Evolutionary conservation across 2,797 vertebrate species (phyloP), one percentile per base, ranked within the genome.

Genomic region (Manis pentadactyla): DNA sequence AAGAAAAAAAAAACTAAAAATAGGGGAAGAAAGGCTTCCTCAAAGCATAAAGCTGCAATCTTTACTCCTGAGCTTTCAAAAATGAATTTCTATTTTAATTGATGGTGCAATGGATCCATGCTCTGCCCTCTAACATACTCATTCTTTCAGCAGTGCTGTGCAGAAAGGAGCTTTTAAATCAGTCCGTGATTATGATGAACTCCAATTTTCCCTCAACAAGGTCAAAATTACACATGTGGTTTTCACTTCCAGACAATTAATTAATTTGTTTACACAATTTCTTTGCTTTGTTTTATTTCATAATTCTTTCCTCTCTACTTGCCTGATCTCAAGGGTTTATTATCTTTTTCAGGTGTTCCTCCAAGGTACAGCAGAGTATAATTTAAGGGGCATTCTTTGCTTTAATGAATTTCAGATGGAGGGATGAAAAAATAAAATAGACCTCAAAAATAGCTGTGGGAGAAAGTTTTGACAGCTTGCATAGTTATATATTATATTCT

Each of bases 191-290:
- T 93, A 92, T 98, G 98, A 99, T 98, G 97, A 98, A 98, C 98
- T 98, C 97, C 97, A 98, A 98, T 98, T 98, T 98, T 96, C 97
- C 98, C 98, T 98, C 59, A 23, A 98, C 95, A 97, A 98, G 98
- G 98, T 97, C 98, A 98, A 98, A 98, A 98, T 98, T 98, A 98
- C 97, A 98, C 98, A 98, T 53, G 81, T 59, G 98, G 94, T 97
- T 98, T 98, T 98, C 97, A 98, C 97, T 99, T 98, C 97, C 98
- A 98, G 98, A 97, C 98, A 98, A 98, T 98, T 98, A 99, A 98
- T 99, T 99, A 98, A 98, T 98, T 98, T 99, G 98, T 98, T 98
- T 98, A 98, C 98, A 98, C 1, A 0, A 98, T 97, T 98, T 90
- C 96, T 98, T 98, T 95, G 86, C 97, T 98, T 98, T 98, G 97